Evolutionary conservation across 2,113 vertebrate species (phyloP).

Genomic region (Condylura cristata): DNA sequence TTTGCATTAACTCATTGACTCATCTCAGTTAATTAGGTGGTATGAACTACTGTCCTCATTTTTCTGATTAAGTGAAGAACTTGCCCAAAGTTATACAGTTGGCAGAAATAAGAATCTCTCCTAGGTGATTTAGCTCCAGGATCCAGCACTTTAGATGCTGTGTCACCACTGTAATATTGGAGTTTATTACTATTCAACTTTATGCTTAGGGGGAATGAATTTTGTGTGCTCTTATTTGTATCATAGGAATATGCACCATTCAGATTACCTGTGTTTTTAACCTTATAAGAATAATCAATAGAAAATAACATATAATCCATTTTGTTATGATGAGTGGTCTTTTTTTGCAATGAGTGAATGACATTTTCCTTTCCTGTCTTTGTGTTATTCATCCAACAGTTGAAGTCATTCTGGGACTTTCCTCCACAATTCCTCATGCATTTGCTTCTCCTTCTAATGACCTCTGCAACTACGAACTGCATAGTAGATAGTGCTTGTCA

Average conservation of each 20-base stretch:
- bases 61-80: neutral
- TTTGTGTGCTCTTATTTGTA: neutral
- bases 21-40: neutral
- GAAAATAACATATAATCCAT: neutral
- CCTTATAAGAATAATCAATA: neutral
- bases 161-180: neutral
- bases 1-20: neutral
- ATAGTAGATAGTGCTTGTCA: neutral
- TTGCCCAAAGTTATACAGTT: neutral
- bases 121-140: neutral
- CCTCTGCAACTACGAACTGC: neutral
- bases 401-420: neutral
- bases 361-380: neutral
- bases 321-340: neutral
- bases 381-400: neutral
- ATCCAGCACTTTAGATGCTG: neutral
- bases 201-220: neutral
- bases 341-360: neutral
- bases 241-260: neutral
- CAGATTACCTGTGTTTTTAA: constrained; percentile 1
- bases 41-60: neutral
- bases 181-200: neutral
- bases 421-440: accelerated
- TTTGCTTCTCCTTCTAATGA: neutral
- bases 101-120: neutral